Conservation (phyloP, 2,888 invertebrate species). For the Parochlus steinenii region DNA sequence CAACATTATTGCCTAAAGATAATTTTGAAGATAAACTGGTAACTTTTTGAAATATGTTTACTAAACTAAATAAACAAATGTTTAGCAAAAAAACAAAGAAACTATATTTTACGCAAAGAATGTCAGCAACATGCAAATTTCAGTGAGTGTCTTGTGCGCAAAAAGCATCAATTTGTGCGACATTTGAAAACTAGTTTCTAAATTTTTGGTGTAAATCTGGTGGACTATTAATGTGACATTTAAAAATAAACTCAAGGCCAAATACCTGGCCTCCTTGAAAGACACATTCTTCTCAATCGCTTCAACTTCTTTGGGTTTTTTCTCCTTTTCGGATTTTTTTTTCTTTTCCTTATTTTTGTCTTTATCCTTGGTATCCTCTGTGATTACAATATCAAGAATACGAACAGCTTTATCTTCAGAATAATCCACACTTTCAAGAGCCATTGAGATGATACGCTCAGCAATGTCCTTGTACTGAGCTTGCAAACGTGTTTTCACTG, state of each 20-base stretch:
- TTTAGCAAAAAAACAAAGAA: no score
- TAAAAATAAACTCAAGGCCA: not conserved
- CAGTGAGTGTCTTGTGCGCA: not conserved
- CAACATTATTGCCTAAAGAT: no score
- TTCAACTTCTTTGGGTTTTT: constrained; percentile 14
- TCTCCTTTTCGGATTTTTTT: constrained; percentile 16
- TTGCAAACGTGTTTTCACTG: constrained; percentile 55
- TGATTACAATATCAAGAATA: constrained; percentile 54
- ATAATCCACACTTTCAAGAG: constrained; percentile 75
- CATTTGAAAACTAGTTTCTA: not conserved
- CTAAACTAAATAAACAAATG: no score
- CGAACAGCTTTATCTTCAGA: constrained; percentile 67
- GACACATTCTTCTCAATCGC: constrained; percentile 11
- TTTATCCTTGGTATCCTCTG: constrained; percentile 37
- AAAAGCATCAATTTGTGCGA: constrained; percentile 1
- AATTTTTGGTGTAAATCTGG: not conserved
- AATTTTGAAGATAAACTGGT: no score
- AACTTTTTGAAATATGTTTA: no score
- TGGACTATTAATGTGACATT: not conserved
- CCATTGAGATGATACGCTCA: constrained; percentile 66
- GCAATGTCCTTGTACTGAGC: constrained; percentile 58
- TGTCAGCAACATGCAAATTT: no score
- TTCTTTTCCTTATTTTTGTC: constrained; percentile 24
- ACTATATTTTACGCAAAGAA: no score
- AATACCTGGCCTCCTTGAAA: constrained; percentile 11